Evolutionary conservation across 92 coral and sea anemone genomes (phyloP).

Genomic region (Heteractis magnifica): DNA sequence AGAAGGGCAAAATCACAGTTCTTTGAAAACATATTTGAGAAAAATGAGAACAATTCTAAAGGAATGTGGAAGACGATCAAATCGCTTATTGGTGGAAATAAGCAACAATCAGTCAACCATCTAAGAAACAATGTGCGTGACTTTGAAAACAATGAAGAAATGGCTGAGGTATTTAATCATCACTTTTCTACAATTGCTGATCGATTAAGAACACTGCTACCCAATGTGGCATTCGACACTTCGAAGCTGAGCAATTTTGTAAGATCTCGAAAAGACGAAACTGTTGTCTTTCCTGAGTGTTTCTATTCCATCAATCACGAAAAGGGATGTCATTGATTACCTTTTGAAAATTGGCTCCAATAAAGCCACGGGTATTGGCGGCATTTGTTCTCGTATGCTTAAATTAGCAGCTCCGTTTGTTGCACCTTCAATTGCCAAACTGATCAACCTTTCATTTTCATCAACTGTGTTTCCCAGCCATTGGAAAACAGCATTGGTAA

Average conservation of each 20-base stretch:
- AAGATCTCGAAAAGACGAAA: conserved; percentile 44
- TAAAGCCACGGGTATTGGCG: conserved; percentile 48
- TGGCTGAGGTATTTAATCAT: conserved; percentile 38
- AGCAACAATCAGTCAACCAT: not conserved
- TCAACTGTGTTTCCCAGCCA: not conserved
- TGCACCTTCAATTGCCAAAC: conserved; percentile 40
- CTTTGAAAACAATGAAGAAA: conserved; percentile 16
- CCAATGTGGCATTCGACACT: conserved; percentile 21
- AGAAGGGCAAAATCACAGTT: conserved; percentile 31
- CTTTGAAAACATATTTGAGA: conserved; percentile 30
- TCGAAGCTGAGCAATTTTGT: conserved; percentile 43
- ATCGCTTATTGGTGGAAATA: conserved; percentile 20
- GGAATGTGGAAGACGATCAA: conserved; percentile 42
- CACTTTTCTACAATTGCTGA: conserved; percentile 52
- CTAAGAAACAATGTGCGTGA: not conserved
- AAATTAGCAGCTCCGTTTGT: conserved; percentile 51
- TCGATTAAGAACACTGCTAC: conserved; percentile 33
- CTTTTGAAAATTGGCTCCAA: conserved; percentile 29
- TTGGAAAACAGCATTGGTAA: not conserved
- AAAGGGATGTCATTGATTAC: conserved; percentile 10
- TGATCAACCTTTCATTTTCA: conserved; percentile 17
- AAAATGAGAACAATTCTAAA: conserved; percentile 30
- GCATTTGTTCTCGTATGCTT: conserved; percentile 48
- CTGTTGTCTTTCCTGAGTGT: conserved; percentile 26
- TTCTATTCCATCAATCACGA: conserved; percentile 51